phyloP scores from a whole-genome alignment of 2,113 vertebrate genomes.

The Pseudonaja textilis region DNA sequence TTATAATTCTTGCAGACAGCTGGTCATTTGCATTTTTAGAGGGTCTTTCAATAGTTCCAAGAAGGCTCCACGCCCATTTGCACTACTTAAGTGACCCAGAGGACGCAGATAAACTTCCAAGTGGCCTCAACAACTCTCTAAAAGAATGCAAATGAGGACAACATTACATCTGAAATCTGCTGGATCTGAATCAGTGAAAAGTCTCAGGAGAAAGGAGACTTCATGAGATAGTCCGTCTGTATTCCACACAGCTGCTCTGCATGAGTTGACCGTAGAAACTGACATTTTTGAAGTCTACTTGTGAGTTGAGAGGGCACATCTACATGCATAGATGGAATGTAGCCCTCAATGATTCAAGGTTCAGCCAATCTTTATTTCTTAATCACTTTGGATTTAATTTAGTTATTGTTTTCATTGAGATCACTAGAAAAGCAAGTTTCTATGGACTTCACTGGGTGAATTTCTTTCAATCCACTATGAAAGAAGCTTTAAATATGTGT shows the following conservation, averaged over 20 bases:
- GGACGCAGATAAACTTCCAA: no score
- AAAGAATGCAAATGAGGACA: not conserved
- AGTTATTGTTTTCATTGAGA: not conserved
- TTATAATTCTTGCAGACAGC: no score
- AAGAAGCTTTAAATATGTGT: not conserved
- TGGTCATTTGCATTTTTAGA: no score
- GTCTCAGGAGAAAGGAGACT: not conserved
- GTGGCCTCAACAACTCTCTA: no score
- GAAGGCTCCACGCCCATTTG: no score
- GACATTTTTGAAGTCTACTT: not conserved
- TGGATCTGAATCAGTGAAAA: not conserved
- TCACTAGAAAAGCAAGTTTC: not conserved
- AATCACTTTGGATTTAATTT: not conserved
- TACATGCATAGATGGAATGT: not conserved
- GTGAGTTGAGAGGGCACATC: not conserved
- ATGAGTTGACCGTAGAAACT: not conserved
- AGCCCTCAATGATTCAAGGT: not conserved
- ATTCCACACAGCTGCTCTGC: not conserved
- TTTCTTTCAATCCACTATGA: not conserved
- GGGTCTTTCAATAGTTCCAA: no score
- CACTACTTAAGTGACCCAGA: no score
- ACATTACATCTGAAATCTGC: not conserved
- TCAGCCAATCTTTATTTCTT: not conserved
- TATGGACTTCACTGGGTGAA: not conserved
- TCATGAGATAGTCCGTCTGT: not conserved